phyloP scores from a whole-genome alignment of 2,113 vertebrate genomes.

The Corythaixoides concolor region DNA sequence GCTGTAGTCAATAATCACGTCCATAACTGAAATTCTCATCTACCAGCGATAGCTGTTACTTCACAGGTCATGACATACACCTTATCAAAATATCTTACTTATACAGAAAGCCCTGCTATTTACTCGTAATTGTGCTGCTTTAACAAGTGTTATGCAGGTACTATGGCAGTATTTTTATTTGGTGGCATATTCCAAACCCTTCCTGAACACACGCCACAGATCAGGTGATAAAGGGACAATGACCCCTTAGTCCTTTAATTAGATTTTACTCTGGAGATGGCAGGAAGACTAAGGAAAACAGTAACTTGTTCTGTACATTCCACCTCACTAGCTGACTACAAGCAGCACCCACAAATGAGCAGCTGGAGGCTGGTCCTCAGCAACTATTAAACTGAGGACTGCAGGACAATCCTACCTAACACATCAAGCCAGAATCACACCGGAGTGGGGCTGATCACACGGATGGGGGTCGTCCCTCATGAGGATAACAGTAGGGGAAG shows the following conservation, averaged over 20 bases:
- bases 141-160: neutral
- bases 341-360: neutral
- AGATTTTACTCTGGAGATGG: neutral
- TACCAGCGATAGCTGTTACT: neutral
- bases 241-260: neutral
- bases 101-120: neutral
- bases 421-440: neutral
- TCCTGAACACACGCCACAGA: neutral
- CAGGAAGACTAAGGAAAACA: neutral
- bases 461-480: too few relatives aligned
- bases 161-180: neutral
- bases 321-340: neutral
- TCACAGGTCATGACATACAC: neutral
- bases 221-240: neutral
- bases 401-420: neutral
- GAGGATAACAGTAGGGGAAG: neutral
- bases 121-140: neutral
- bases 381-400: neutral
- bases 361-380: neutral
- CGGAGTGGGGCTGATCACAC: fast-evolving
- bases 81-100: neutral
- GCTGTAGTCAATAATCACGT: neutral
- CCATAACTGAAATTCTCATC: neutral
- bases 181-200: neutral
- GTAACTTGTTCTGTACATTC: neutral